These are phyloP conservation scores for Diaperis boleti DNA, from an alignment of 2,888 invertebrate species.

Conservation along the genomic window DNA sequence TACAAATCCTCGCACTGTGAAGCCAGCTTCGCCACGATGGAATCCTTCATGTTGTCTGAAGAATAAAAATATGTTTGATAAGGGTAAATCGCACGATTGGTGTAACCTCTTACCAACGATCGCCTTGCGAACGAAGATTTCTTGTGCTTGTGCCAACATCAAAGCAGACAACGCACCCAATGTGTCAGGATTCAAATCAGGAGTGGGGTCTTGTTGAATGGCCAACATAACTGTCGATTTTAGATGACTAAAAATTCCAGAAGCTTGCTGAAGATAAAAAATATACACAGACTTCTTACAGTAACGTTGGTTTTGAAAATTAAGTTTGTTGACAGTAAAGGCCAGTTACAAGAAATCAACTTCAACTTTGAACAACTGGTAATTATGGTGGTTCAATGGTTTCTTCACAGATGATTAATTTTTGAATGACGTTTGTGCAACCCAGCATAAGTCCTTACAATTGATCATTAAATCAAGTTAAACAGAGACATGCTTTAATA, in stretches of 20 bases:
- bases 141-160: slow-evolving; percentile 99
- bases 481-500: too few relatives aligned
- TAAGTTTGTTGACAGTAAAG: too few relatives aligned
- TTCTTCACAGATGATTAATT: too few relatives aligned
- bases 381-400: too few relatives aligned
- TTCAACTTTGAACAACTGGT: too few relatives aligned
- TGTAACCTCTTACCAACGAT: slow-evolving; percentile 78
- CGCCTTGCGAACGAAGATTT: slow-evolving; percentile 96
- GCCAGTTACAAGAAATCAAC: too few relatives aligned
- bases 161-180: slow-evolving; percentile 86
- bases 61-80: slow-evolving; percentile 12
- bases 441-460: too few relatives aligned
- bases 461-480: too few relatives aligned
- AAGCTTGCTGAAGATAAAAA: slow-evolving; percentile 76
- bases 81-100: too few relatives aligned
- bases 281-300: too few relatives aligned
- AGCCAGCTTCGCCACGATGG: slow-evolving; percentile 91
- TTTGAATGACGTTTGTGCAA: too few relatives aligned
- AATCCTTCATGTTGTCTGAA: slow-evolving; percentile 94
- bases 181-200: slow-evolving; percentile 94
- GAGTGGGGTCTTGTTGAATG: slow-evolving; percentile 95
- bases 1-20: slow-evolving; percentile 95
- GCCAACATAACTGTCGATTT: slow-evolving; percentile 84
- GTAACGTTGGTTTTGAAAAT: too few relatives aligned
- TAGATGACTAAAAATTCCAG: slow-evolving; percentile 89